Evolutionary conservation across 2,797 vertebrate species (phyloP).

Genomic region (Alauda arvensis): DNA sequence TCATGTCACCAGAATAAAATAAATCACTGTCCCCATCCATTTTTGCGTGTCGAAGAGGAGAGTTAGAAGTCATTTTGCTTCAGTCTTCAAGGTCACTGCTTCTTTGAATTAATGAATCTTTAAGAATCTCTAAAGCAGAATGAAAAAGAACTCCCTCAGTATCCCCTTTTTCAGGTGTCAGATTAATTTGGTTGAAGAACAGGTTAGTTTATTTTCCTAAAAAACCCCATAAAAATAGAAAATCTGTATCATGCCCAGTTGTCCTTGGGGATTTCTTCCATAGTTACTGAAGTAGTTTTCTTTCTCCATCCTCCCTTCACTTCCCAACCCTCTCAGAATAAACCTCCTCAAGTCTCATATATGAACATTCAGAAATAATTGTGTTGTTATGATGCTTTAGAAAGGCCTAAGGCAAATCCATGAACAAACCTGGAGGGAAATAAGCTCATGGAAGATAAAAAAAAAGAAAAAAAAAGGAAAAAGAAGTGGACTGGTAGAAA

Average conservation of each 20-base stretch:
- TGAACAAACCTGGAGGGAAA: not conserved
- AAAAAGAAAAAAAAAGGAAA: too few species aligned
- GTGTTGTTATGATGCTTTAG: not conserved
- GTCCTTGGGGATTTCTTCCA: not conserved
- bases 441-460: not conserved
- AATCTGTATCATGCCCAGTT: not conserved
- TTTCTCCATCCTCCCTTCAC: not conserved
- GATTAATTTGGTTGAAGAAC: not conserved
- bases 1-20: not conserved
- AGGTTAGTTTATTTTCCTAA: not conserved
- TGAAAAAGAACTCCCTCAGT: not conserved
- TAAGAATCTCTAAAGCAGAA: not conserved
- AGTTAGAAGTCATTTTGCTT: not conserved
- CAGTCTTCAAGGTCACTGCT: not conserved
- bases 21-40: not conserved
- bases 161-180: not conserved
- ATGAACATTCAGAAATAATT: not conserved
- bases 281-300: not conserved
- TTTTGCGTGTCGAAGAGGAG: not conserved
- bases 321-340: not conserved
- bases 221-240: not conserved
- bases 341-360: not conserved
- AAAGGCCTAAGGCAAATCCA: not conserved
- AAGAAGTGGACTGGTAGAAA: not conserved
- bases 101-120: not conserved